A percentile compares a stretch with the other conserved stretches of the same genome.
These are phyloP conservation scores for Eulemur rufifrons DNA, from an alignment of 2,113 vertebrate species.

Conservation along the genomic window DNA sequence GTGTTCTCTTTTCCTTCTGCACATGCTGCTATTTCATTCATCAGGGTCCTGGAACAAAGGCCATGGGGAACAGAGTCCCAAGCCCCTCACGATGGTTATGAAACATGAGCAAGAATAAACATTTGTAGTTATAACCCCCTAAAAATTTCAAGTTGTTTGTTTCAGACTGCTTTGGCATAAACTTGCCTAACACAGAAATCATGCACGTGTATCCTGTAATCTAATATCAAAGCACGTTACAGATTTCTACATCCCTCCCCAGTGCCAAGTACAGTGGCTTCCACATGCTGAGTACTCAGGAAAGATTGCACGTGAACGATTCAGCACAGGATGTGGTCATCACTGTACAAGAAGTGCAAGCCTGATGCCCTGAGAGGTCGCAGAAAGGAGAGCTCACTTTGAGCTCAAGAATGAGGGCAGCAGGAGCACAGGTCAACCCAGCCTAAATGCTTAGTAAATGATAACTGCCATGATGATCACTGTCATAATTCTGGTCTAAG, in stretches of 20 bases:
- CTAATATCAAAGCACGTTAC: not conserved
- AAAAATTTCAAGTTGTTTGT: not conserved
- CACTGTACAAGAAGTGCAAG: not conserved
- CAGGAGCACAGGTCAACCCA: not conserved
- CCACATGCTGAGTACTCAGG: not conserved
- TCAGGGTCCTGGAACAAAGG: not conserved
- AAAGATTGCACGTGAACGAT: rapidly evolving
- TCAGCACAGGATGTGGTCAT: rapidly evolving
- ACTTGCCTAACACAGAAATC: not conserved
- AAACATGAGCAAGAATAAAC: not conserved
- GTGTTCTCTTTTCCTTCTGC: not conserved
- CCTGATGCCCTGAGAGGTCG: not conserved
- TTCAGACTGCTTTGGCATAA: not conserved
- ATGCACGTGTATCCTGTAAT: rapidly evolving
- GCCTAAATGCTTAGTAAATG: rapidly evolving
- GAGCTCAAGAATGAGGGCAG: not conserved
- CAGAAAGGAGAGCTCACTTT: not conserved
- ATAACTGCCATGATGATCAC: too few species aligned
- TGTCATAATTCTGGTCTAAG: not conserved
- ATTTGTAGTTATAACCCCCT: not conserved
- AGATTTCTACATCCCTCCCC: too few species aligned
- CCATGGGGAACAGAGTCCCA: not conserved
- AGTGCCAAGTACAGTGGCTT: not conserved
- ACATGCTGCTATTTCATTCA: not conserved
- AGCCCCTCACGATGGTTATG: not conserved